Conservation (phyloP, 2,888 invertebrate species). For the Erebia aethiops region DNA sequence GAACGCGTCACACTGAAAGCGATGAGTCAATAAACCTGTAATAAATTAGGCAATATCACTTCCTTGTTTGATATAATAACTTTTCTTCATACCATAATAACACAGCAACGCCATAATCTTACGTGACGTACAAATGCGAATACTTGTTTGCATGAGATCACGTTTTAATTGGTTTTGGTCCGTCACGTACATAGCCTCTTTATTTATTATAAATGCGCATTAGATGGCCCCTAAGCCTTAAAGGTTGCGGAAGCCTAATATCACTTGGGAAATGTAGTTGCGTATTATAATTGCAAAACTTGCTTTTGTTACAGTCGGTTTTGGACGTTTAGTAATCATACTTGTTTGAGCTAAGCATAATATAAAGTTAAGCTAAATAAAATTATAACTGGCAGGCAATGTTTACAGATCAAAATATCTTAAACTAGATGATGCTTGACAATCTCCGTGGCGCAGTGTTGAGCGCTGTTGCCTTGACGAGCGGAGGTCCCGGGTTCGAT, state of each 20-base stretch:
- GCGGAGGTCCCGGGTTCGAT: too few relatives aligned
- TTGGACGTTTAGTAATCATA: background rate
- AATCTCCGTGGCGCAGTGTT: too few relatives aligned
- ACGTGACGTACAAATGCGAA: background rate
- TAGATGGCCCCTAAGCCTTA: conserved; percentile 23
- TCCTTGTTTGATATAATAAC: too few relatives aligned
- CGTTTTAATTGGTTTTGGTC: conserved; percentile 20
- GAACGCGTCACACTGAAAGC: too few relatives aligned
- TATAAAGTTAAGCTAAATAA: too few relatives aligned
- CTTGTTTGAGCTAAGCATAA: background rate
- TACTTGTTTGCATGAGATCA: conserved; percentile 19
- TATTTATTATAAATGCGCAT: conserved; percentile 19
- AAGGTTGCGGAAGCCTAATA: conserved; percentile 14
- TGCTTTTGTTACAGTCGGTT: background rate
- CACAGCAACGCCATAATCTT: background rate
- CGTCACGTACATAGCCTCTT: conserved; percentile 21
- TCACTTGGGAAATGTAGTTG: conserved; percentile 12
- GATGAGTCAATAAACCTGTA: too few relatives aligned
- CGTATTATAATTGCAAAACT: conserved; percentile 9
- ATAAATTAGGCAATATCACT: too few relatives aligned
- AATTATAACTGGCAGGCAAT: too few relatives aligned
- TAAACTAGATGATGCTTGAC: too few relatives aligned
- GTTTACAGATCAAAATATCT: too few relatives aligned
- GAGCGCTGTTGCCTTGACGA: too few relatives aligned
- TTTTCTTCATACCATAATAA: background rate